Conservation (phyloP, 1,140 invertebrate species). For the Magallana angulata region DNA sequence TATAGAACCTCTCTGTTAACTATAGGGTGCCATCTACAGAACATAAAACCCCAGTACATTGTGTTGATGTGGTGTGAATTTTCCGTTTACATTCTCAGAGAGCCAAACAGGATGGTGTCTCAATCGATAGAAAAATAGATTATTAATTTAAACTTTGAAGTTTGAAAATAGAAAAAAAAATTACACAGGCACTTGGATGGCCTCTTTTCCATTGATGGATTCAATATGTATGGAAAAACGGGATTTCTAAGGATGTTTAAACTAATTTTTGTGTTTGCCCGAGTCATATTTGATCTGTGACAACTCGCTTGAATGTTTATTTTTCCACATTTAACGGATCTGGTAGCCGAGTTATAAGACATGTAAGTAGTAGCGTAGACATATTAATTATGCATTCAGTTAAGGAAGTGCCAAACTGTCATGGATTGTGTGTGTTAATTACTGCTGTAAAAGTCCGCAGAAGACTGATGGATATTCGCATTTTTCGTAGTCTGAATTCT, state of each 20-base stretch:
- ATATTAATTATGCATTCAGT: neutral
- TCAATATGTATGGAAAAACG: neutral
- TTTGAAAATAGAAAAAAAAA: neutral
- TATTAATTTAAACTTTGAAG: constrained; percentile 16
- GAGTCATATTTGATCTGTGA: constrained; percentile 28
- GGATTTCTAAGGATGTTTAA: neutral
- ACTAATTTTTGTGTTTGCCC: neutral
- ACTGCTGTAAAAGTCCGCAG: neutral
- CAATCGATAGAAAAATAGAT: neutral
- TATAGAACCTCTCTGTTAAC: neutral
- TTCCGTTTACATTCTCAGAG: neutral
- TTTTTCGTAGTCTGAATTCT: neutral
- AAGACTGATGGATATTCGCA: neutral
- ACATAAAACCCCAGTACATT: constrained; percentile 11
- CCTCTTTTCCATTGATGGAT: neutral
- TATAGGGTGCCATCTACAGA: constrained; percentile 1
- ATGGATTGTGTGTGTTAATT: neutral
- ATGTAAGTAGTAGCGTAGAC: constrained; percentile 2
- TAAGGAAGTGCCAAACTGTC: neutral
- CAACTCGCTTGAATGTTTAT: neutral
- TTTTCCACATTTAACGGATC: constrained; percentile 6
- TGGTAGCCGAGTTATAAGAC: neutral
- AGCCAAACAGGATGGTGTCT: neutral
- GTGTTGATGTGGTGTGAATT: neutral
- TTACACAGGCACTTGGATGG: neutral